These are phyloP conservation scores for Nicator chloris DNA, from an alignment of 2,113 vertebrate genomes.

Conservation along the genomic window DNA sequence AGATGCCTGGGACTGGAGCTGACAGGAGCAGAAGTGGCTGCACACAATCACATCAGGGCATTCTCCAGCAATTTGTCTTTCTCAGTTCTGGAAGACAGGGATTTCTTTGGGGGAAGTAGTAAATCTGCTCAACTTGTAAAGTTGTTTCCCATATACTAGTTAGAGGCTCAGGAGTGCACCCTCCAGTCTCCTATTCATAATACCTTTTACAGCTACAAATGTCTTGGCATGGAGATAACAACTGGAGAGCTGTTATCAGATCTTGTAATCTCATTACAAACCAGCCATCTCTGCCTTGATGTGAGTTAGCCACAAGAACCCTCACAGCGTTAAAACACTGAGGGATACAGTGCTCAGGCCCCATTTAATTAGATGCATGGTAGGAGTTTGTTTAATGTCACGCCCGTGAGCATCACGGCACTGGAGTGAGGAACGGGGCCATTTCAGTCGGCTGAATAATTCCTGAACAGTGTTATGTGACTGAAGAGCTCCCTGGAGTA, in stretches of 20 bases:
- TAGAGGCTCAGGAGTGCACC: background rate
- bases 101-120: background rate
- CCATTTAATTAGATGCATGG: constrained; percentile 35
- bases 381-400: constrained; percentile 49
- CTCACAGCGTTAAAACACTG: background rate
- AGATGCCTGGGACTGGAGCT: background rate
- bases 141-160: background rate
- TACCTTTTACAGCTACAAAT: background rate
- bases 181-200: background rate
- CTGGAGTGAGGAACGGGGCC: background rate
- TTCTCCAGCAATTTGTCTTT: background rate
- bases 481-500: background rate
- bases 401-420: background rate
- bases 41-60: background rate
- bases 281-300: background rate
- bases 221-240: background rate
- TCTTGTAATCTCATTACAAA: constrained; percentile 35
- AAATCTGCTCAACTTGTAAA: background rate
- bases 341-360: background rate
- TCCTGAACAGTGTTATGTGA: background rate
- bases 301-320: background rate
- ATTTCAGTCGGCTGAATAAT: background rate
- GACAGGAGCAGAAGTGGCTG: background rate
- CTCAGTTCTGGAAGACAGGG: background rate
- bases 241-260: constrained; percentile 27